Conservation (phyloP, 2,888 invertebrate genomes). For the Parelbella ahira region DNA sequence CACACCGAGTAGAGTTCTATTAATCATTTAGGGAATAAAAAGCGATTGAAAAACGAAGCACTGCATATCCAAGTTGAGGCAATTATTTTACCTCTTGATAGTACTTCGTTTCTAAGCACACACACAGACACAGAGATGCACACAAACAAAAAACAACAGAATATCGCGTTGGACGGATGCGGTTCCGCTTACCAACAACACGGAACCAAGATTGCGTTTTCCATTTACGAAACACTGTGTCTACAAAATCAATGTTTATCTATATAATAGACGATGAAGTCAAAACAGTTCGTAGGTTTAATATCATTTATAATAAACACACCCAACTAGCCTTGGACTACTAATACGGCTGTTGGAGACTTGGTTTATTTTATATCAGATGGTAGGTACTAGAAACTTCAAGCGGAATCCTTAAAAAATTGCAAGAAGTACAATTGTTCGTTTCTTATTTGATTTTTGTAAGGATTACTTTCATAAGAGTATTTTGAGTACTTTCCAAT, state of each 20-base stretch:
- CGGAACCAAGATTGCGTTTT: slow-evolving; percentile 9
- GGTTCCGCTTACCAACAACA: slow-evolving; percentile 14
- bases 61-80: slow-evolving; percentile 30
- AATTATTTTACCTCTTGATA: slow-evolving; percentile 26
- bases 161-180: slow-evolving; percentile 2
- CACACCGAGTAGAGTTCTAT: slow-evolving; percentile 35
- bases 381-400: too few relatives aligned
- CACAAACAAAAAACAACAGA: slow-evolving; percentile 11
- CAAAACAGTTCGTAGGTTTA: slow-evolving; percentile 10
- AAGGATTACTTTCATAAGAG: too few relatives aligned
- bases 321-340: neutral
- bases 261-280: slow-evolving; percentile 6
- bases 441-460: too few relatives aligned
- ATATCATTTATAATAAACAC: slow-evolving; percentile 10
- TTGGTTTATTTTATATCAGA: too few relatives aligned
- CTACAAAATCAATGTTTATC: too few relatives aligned
- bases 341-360: too few relatives aligned
- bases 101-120: slow-evolving; percentile 4
- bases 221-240: slow-evolving; percentile 10
- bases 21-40: slow-evolving; percentile 37
- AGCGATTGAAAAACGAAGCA: slow-evolving; percentile 33
- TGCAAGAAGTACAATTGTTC: too few relatives aligned
- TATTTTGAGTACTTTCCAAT: too few relatives aligned
- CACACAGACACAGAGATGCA: too few relatives aligned
- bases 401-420: too few relatives aligned